phyloP scores from a whole-genome alignment of 1,140 invertebrate genomes.

The Dreissena polymorpha region DNA sequence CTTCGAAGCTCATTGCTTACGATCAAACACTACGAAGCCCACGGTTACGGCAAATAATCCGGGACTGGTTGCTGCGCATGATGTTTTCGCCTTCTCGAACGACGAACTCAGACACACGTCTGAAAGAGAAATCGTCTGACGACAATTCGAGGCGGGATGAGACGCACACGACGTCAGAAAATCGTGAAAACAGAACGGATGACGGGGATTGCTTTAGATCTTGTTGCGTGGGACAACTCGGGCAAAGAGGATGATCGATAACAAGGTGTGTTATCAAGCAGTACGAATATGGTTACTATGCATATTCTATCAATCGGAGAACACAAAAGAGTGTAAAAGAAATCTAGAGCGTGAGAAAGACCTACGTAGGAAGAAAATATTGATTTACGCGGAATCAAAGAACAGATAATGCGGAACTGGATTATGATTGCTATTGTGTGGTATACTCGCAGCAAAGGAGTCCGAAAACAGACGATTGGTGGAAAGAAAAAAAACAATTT shows the following conservation, averaged over 20 bases:
- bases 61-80: neutral
- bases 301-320: too few species aligned
- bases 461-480: too few species aligned
- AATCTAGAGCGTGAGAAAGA: too few species aligned
- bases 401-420: too few species aligned
- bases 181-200: neutral
- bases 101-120: neutral
- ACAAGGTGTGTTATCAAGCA: neutral
- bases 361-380: too few species aligned
- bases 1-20: neutral
- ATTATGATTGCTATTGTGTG: too few species aligned
- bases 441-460: too few species aligned
- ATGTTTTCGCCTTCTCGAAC: neutral
- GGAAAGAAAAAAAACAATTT: neutral
- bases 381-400: too few species aligned
- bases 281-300: neutral
- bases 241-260: neutral
- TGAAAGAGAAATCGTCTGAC: neutral
- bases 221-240: neutral
- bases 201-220: neutral
- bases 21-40: neutral
- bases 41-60: neutral
- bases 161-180: neutral
- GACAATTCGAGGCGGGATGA: neutral
- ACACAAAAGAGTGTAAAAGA: too few species aligned